These are phyloP conservation scores for Drosophila affinis DNA, from an alignment of 2,888 invertebrate species.

Conservation along the genomic window DNA sequence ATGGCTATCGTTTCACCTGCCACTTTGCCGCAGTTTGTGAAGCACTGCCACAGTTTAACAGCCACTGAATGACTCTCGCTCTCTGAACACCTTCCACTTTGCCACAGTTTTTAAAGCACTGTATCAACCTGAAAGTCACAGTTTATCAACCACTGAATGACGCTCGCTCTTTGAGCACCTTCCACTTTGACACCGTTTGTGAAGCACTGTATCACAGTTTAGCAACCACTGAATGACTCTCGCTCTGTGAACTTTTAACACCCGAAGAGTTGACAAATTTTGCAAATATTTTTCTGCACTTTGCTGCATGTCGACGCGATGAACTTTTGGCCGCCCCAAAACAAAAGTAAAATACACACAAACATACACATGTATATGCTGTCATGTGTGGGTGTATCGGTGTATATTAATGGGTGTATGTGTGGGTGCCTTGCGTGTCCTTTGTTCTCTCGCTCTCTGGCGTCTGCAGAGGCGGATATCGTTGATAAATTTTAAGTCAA, in stretches of 20 bases:
- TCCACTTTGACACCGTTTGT: not conserved
- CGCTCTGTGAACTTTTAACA: constrained; percentile 19
- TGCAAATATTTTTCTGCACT: constrained; percentile 41
- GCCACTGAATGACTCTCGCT: constrained; percentile 16
- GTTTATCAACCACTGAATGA: constrained; percentile 23
- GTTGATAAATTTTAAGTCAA: constrained; percentile 79
- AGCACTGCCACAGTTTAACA: constrained; percentile 18
- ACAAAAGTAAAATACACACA: constrained; percentile 41
- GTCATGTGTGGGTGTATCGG: constrained; percentile 1
- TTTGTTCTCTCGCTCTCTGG: constrained; percentile 27
- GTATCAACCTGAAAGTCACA: too few species aligned
- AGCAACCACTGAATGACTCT: constrained; percentile 21
- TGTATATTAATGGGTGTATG: constrained; percentile 4
- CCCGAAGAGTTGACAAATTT: constrained; percentile 28
- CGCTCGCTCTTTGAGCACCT: not conserved
- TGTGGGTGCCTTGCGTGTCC: constrained; percentile 22
- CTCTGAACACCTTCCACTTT: not conserved
- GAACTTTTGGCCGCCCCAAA: constrained; percentile 25
- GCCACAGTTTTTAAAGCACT: not conserved
- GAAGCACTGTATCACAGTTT: constrained; percentile 6
- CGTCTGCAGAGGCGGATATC: constrained; percentile 65
- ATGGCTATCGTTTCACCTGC: not conserved
- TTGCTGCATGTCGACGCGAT: constrained; percentile 24
- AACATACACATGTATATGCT: constrained; percentile 8
- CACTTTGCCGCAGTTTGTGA: not conserved